Conservation (phyloP, 2,888 invertebrate genomes). For the Ryuthela nishihirai region DNA sequence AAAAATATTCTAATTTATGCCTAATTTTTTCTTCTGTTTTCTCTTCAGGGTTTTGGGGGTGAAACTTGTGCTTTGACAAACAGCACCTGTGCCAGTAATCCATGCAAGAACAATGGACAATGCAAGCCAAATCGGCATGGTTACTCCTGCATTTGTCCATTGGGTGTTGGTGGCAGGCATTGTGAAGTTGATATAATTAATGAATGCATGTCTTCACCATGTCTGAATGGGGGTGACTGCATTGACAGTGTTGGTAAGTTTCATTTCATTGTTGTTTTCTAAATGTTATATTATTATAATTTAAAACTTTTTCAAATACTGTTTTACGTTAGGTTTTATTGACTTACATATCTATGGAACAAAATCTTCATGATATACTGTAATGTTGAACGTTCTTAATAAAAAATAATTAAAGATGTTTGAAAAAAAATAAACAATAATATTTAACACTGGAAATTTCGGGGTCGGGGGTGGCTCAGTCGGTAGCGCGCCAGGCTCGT, state of each 20-base stretch:
- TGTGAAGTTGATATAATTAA: conserved; percentile 81
- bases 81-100: conserved; percentile 78
- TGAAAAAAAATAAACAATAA: too few relatives aligned
- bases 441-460: too few relatives aligned
- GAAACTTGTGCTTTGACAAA: conserved; percentile 84
- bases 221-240: conserved; percentile 88
- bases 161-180: conserved; percentile 76
- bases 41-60: conserved; percentile 71
- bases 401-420: too few relatives aligned
- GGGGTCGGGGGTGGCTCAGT: too few relatives aligned
- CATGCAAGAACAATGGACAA: conserved; percentile 46
- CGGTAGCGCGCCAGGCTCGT: too few relatives aligned
- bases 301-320: too few relatives aligned
- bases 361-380: too few relatives aligned
- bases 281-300: too few relatives aligned
- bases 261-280: conserved; percentile 3
- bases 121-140: conserved; percentile 47
- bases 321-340: too few relatives aligned
- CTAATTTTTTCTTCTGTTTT: conserved; percentile 3
- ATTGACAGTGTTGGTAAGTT: conserved; percentile 62
- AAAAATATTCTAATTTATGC: neutral
- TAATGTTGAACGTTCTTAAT: too few relatives aligned
- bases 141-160: conserved; percentile 66
- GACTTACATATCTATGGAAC: too few relatives aligned
- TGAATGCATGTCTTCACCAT: conserved; percentile 90